These are phyloP conservation scores for Coleophora flavipennella DNA, from an alignment of 2,888 invertebrate genomes.

Conservation along the genomic window DNA sequence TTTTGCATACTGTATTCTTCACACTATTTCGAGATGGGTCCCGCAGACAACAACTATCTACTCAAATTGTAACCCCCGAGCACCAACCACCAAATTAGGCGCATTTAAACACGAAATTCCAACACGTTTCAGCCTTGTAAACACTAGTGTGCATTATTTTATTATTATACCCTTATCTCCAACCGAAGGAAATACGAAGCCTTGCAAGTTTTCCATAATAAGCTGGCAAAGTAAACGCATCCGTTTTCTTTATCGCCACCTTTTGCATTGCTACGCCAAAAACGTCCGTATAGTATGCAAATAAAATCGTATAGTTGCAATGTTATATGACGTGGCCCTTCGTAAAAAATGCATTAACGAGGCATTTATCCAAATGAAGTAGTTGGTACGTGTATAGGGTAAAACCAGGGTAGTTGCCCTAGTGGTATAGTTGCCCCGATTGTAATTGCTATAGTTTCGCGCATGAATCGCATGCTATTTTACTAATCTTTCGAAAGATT, in stretches of 20 bases:
- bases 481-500: no score
- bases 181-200: background rate
- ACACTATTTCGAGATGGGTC: conserved; percentile 39
- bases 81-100: conserved; percentile 60
- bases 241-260: no score
- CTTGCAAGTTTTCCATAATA: no score
- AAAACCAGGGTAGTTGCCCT: no score
- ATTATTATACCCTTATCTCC: conserved; percentile 17
- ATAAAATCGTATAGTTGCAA: background rate
- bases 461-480: no score
- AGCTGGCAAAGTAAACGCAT: no score
- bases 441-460: no score
- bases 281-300: background rate
- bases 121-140: conserved; percentile 43
- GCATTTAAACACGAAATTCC: conserved; percentile 61
- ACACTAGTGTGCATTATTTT: conserved; percentile 31
- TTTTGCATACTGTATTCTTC: background rate
- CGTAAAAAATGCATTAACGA: no score
- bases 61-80: conserved; percentile 61
- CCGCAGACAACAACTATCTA: conserved; percentile 58
- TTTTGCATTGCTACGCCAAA: no score
- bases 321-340: background rate
- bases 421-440: no score
- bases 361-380: background rate
- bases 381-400: no score